Base-by-base conservation (phyloP, 1,140 invertebrate genomes). In the Maniola jurtina region DNA sequence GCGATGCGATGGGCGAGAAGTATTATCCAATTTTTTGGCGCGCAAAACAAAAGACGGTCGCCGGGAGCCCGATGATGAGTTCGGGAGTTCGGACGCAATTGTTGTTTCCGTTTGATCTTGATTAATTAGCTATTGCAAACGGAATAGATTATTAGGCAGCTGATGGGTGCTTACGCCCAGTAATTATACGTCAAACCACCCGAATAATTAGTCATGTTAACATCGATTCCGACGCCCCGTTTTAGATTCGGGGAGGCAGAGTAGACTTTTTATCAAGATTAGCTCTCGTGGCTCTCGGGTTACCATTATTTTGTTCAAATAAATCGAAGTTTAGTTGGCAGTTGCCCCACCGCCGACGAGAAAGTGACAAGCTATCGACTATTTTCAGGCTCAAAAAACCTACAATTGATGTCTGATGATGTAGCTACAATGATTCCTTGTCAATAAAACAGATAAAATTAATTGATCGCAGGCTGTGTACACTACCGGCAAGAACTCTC, bases 41-140 rank as follows among this genome's bases (percentile, higher is more conserved):
- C 56, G 59, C 66, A 70, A 73, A 76, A 81, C 70, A 80, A 79
- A 76, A 83, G 76, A 79, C 66, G 75, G 68, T 66, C 62, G 56
- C 63, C 25, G 59, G 60, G 35, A 67, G 66, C 70, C 61, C 61
- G 64, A 60, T 68, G 78, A 74, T 76, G 77, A 75, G 73, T 75
- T 45, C 13, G 42, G 42, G 42, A 45, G 42, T 45, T 72, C 73
- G 73, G 69, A 67, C 70, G 71, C 74, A 75, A 82, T 79, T 81
- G 75, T 81, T 81, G 70, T 81, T 83, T 77, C 81, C 65, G 80
- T 86, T 86, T 86, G 83, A 86, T 83, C 81, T 80, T 84, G 81
- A 83, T 86, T 85, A 86, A 86, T 84, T 84, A 84, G 77, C 70
- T 76, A 80, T 82, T 66, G 76, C 79, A 86, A 86, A 86, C 83